These are phyloP conservation scores for Liparis tanakae DNA, from an alignment of 2,797 vertebrate species.

Conservation along the genomic window DNA sequence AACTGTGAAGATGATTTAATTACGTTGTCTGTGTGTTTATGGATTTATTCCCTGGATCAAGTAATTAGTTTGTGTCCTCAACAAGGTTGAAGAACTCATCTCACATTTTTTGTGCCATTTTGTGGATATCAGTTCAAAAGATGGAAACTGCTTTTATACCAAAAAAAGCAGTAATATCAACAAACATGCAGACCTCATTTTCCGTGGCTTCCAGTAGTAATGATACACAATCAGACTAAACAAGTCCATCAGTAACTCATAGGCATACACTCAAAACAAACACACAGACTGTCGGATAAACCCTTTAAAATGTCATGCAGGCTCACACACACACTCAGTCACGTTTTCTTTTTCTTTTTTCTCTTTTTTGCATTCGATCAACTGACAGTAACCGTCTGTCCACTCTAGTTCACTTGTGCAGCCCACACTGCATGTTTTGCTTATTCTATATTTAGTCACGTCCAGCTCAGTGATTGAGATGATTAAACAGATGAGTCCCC, in stretches of 20 bases:
- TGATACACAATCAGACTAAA: slow-evolving; percentile 50
- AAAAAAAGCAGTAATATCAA: slow-evolving; percentile 2
- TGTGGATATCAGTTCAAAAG: slow-evolving; percentile 16
- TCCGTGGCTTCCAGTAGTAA: slow-evolving; percentile 11
- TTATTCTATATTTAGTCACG: slow-evolving; percentile 72
- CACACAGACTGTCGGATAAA: slow-evolving; percentile 42
- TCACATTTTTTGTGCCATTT: slow-evolving; percentile 32
- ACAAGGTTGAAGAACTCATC: slow-evolving; percentile 64
- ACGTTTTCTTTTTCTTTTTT: slow-evolving; percentile 36
- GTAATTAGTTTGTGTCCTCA: slow-evolving; percentile 69
- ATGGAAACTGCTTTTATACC: slow-evolving; percentile 1
- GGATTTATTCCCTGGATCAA: slow-evolving; percentile 68
- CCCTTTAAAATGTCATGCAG: slow-evolving; percentile 35
- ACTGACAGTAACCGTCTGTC: slow-evolving; percentile 57
- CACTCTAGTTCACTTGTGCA: slow-evolving; percentile 45
- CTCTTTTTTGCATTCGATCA: slow-evolving; percentile 47
- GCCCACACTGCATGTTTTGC: slow-evolving; percentile 63
- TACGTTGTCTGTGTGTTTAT: slow-evolving; percentile 71
- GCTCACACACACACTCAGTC: slow-evolving; percentile 15
- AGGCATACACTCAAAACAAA: slow-evolving; percentile 59
- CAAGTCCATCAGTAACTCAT: slow-evolving; percentile 59
- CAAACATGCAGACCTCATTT: slow-evolving; percentile 11
- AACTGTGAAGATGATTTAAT: slow-evolving; percentile 67
- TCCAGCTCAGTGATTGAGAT: slow-evolving; percentile 73
- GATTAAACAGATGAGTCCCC: slow-evolving; percentile 79